Base-by-base conservation (phyloP, 2,888 invertebrate genomes). In the Bembecia ichneumoniformis region DNA sequence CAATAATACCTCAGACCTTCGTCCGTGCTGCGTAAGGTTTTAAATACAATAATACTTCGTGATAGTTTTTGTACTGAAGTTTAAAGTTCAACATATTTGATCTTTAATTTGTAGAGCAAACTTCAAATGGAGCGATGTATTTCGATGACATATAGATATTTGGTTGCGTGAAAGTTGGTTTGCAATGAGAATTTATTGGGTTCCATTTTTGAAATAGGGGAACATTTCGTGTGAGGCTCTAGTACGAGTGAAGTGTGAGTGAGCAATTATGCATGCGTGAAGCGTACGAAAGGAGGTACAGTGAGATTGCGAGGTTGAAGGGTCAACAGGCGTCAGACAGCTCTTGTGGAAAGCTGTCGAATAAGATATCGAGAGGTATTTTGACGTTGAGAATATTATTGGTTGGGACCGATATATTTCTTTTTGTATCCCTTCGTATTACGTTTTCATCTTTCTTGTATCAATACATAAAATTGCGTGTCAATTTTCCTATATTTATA, bases 1-100 rank as follows among this genome's bases (percentile, higher is more conserved):
- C 68, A 28, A 28, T 28, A 28, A 28, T 28, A 28, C 20, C 20
- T 1, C 7, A 28, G 9, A 28, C 28, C 28, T 28, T 28, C 9
- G 5, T 28, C 2, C 7, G 1, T 9, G 28, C 28, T 28, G 28
- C 9, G 5, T 28, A 28, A 28, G 9, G 28, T 9, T 28, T 28
- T 5, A 28, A 28, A 28, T 28, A 28, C 28, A 28, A 28, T n/a
- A n/a, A n/a, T 28, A 28, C 28, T 28, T 28, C 2, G 3, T 28
- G 2, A 28, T 28, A 28, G 9, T 28, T 28, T 28, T 28, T 9
- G 28, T 28, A 9, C 28, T 28, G 76, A 77, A 81, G 78, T 79
- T 76, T 77, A 78, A 79, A 82, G 77, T 81, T 81, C 74, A 79
- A 68, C 65, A 63, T 74, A 73, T 75, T 73, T 72, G 69, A 70